Percentiles rank a stretch among this genome's conserved stretches.
Conservation (phyloP, 2,797 vertebrate genomes). For the Macropodus opercularis region DNA sequence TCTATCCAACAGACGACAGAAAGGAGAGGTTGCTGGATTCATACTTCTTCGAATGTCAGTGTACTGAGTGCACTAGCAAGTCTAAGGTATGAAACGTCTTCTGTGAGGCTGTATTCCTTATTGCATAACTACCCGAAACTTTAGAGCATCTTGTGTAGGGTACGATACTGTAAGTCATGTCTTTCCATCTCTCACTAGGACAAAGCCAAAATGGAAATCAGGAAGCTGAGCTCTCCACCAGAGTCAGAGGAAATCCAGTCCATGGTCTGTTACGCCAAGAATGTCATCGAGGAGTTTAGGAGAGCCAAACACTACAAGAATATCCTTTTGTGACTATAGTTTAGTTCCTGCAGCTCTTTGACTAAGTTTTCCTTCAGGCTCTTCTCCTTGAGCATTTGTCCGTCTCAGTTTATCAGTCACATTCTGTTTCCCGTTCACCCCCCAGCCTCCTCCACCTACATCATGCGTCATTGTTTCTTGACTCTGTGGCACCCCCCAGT, state of each 20-base stretch:
- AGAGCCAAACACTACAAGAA: conserved; percentile 98
- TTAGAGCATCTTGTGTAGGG: conserved; percentile 3
- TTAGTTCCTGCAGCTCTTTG: not conserved
- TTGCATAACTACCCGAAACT: too few relatives aligned
- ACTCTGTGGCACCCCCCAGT: conserved; percentile 87
- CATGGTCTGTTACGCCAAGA: conserved; percentile 92
- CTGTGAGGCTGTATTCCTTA: too few relatives aligned
- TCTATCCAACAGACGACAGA: conserved; percentile 97
- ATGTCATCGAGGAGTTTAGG: conserved; percentile 96
- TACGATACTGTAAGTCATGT: not conserved
- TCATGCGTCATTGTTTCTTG: conserved; percentile 77
- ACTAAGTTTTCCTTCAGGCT: not conserved
- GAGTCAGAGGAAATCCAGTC: conserved; percentile 82
- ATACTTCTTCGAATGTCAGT: conserved; percentile 95
- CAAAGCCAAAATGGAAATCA: conserved; percentile 89
- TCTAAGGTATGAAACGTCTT: too few relatives aligned
- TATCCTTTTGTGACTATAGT: conserved; percentile 85
- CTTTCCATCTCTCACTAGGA: conserved; percentile 79
- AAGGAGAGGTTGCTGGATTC: conserved; percentile 91
- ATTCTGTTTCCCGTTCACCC: not conserved
- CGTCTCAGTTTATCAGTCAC: not conserved
- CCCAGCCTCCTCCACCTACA: not conserved
- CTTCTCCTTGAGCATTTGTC: too few relatives aligned
- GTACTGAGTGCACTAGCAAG: conserved; percentile 89
- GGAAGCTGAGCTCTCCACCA: conserved; percentile 83